Evolutionary conservation across 2,797 vertebrate species (phyloP), one percentile per base, ranked within the genome.

Genomic region (Erethizon dorsatum): DNA sequence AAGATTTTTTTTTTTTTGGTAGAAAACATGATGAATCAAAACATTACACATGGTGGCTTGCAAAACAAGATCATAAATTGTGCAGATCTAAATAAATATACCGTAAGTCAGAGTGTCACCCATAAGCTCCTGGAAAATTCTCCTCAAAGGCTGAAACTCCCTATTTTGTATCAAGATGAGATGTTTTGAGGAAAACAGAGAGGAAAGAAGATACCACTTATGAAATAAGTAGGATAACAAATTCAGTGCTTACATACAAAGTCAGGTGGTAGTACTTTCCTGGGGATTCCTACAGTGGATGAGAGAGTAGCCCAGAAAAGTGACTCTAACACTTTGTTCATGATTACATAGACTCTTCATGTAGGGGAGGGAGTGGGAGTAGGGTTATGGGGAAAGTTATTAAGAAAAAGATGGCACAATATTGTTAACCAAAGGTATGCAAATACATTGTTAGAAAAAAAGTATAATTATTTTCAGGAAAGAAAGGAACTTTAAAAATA

Each of bases 141-240:
- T 97, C 98, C 97, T 98, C 97, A 98, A 97, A 91, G 97, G 97
- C 2, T 97, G 97, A 97, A 97, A 98, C 71, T 97, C 97, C 97
- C 97, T 97, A 98, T 91, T 97, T 96, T 97, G 97, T 97, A 92
- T 88, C 97, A 97, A 97, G 98, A 89, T 97, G 98, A 97, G 94
- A 95, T 95, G 97, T 97, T 97, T 97, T 97, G 96, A 98, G 96
- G 95, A 87, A 97, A 92, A 97, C 97, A 98, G 97, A 97, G 97
- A 97, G 98, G 98, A 97, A 95, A 98, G 98, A 98, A 97, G 97
- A 96, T 91, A 97, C 83, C 96, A 86, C 97, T 97, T 88, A 96
- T 92, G 97, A 97, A 92, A 95, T 80, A 93, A 50, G 92, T 65
- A 97, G 90, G 88, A 97, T 45, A 96, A 97, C 91, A 96, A 94